A percentile compares a stretch with the other conserved stretches of the same genome.
These are phyloP conservation scores for Aphelinus atriplicis DNA, from an alignment of 1,140 invertebrate genomes.

Conservation along the genomic window DNA sequence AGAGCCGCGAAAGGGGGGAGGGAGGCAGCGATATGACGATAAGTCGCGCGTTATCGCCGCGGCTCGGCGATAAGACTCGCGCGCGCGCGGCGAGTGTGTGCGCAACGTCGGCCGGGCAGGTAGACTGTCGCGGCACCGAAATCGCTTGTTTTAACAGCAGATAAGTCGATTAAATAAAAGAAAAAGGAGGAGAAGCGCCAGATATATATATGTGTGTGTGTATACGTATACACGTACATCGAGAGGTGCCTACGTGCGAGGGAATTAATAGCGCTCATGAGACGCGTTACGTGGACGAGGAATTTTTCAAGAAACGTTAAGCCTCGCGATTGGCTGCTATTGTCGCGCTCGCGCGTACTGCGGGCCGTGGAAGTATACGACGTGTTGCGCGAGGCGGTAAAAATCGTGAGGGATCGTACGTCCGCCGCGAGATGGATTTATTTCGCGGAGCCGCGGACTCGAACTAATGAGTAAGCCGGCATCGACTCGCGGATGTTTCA, in stretches of 20 bases:
- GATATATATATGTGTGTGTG: not conserved
- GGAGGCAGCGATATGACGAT: no score
- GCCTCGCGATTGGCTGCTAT: constrained; percentile 3
- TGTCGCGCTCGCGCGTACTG: not conserved
- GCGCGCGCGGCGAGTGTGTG: not conserved
- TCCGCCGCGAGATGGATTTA: no score
- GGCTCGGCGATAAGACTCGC: not conserved
- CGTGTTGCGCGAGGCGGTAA: no score
- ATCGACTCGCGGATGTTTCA: no score
- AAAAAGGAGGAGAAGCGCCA: not conserved
- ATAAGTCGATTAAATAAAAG: constrained; percentile 49
- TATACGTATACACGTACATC: not conserved
- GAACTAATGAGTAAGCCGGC: constrained; percentile 1
- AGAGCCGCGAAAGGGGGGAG: no score
- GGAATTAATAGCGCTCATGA: not conserved
- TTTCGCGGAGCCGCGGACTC: not conserved
- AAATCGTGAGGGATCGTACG: no score
- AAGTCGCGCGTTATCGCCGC: no score
- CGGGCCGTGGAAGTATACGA: no score
- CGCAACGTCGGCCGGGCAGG: constrained; percentile 9
- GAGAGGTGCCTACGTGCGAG: no score
- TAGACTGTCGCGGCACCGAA: constrained; percentile 12
- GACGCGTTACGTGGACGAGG: not conserved
- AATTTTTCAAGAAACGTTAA: constrained; percentile 30
- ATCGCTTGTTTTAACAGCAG: constrained; percentile 42